Percentiles rank a stretch among this genome's conserved stretches.
phyloP scores from a whole-genome alignment of 1,140 invertebrate species.

The Periplaneta americana region DNA sequence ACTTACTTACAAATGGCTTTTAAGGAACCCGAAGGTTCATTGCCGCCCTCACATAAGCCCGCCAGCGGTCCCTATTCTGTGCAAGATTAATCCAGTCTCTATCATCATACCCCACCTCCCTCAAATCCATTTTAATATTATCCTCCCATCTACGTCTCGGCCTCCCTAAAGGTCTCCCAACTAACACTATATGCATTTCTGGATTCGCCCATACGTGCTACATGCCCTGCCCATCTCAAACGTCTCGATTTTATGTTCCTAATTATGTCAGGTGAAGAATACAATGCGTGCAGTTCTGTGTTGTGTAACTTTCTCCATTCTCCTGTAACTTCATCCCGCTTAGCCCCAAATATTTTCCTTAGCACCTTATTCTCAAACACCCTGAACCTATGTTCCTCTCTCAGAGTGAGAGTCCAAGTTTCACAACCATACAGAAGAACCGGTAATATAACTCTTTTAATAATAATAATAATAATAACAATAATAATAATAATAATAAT shows the following conservation, averaged over 20 bases:
- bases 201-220: neutral
- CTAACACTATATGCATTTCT: neutral
- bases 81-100: neutral
- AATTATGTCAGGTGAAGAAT: neutral
- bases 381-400: neutral
- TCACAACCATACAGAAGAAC: too few species aligned
- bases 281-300: too few species aligned
- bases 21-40: neutral
- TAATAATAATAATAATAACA: too few species aligned
- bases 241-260: neutral
- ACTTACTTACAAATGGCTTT: too few species aligned
- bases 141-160: neutral
- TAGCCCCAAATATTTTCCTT: neutral
- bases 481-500: too few species aligned
- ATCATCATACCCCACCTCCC: neutral
- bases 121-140: neutral
- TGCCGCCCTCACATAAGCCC: neutral
- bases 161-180: neutral
- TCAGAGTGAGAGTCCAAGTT: neutral
- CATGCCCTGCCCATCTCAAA: neutral
- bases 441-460: too few species aligned
- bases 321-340: neutral
- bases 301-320: neutral
- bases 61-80: neutral
- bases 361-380: neutral